phyloP scores from a whole-genome alignment of 2,888 invertebrate genomes.

The Camptogramma bilineatum region DNA sequence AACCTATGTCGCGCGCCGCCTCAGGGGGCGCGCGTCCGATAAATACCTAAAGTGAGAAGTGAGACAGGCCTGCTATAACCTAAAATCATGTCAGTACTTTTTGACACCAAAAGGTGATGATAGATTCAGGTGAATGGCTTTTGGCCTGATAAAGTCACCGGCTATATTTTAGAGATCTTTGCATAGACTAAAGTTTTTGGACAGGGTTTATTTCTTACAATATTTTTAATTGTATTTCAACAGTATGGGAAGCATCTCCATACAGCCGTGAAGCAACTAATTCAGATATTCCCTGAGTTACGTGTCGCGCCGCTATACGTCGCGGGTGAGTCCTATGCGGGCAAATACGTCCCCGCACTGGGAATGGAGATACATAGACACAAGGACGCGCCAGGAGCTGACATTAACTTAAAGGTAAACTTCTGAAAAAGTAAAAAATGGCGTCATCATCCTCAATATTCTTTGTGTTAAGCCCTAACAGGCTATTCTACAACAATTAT shows the following conservation, averaged over 20 bases:
- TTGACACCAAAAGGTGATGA: neutral
- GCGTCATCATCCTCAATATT: no score
- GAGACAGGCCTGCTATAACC: no score
- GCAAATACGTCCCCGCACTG: slow-evolving; percentile 86
- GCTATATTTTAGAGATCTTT: neutral
- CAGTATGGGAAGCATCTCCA: slow-evolving; percentile 85
- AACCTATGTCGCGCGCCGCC: no score
- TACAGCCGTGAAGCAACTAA: slow-evolving; percentile 84
- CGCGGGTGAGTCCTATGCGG: slow-evolving; percentile 88
- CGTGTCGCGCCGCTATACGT: slow-evolving; percentile 85
- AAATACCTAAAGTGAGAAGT: no score
- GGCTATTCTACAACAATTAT: no score
- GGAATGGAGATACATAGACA: slow-evolving; percentile 82
- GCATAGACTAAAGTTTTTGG: neutral
- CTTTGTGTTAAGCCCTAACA: no score
- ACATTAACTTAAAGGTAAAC: slow-evolving; percentile 76
- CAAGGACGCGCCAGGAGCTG: slow-evolving; percentile 54
- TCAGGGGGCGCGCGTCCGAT: no score
- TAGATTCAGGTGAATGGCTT: neutral
- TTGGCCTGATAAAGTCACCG: neutral
- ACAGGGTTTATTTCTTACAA: neutral
- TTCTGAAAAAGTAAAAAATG: neutral
- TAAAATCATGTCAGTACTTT: neutral
- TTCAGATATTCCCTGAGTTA: slow-evolving; percentile 86
- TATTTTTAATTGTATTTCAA: neutral